These are phyloP conservation scores for Periparus ater DNA, from an alignment of 2,797 vertebrate species.

Conservation along the genomic window DNA sequence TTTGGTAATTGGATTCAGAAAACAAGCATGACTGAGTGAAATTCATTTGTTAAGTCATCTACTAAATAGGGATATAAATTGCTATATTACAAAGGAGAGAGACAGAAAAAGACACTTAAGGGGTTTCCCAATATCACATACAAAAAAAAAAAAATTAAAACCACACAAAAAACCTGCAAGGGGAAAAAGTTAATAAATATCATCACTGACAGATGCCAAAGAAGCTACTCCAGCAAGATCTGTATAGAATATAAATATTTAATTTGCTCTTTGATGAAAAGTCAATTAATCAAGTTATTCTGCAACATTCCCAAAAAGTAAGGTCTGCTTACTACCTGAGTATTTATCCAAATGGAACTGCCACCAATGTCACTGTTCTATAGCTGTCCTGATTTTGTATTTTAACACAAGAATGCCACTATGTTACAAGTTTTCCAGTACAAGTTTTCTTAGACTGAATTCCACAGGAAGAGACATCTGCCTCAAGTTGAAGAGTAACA, in stretches of 20 bases:
- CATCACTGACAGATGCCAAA: background rate
- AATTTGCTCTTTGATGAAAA: background rate
- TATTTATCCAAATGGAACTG: background rate
- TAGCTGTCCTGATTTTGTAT: background rate
- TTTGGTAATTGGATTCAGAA: background rate
- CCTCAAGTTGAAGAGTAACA: background rate
- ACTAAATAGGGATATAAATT: background rate
- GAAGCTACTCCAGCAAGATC: background rate
- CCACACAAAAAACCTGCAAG: background rate
- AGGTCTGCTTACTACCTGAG: background rate
- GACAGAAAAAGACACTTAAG: background rate
- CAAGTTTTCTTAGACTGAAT: background rate
- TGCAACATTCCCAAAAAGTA: background rate
- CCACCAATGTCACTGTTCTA: background rate
- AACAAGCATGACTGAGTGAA: background rate
- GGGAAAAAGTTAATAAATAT: background rate
- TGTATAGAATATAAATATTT: background rate
- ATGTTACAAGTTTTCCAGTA: background rate
- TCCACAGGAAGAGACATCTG: background rate
- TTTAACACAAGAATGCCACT: background rate
- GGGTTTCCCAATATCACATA: background rate
- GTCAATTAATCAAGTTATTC: background rate
- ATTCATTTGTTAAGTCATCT: background rate
- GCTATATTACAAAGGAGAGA: background rate
- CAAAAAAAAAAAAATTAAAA: background rate